Conservation (phyloP, 2,113 vertebrate genomes). For the Falco punctatus region DNA sequence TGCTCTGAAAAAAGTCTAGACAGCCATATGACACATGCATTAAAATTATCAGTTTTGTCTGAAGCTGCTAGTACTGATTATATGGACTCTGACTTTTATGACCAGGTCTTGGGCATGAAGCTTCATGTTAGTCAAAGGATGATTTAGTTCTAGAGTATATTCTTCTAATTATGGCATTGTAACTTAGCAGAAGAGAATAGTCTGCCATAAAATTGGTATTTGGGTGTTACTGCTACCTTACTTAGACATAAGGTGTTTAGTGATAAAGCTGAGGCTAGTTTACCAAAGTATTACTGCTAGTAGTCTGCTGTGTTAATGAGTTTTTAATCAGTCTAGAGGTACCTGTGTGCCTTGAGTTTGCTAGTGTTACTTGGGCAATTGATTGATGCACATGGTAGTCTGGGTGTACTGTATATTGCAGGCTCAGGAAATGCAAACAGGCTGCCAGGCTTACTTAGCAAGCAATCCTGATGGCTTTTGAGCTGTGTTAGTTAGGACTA, state of each 20-base stretch:
- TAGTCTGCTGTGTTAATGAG: too few relatives aligned
- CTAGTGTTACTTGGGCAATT: neutral
- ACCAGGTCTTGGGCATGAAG: neutral
- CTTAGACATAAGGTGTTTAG: neutral
- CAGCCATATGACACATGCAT: neutral
- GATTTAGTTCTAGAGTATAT: neutral
- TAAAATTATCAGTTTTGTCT: neutral
- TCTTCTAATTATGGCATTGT: neutral
- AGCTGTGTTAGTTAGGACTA: neutral
- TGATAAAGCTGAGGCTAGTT: neutral
- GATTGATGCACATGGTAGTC: neutral
- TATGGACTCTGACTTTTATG: neutral
- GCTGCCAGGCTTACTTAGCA: neutral
- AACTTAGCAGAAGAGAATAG: neutral
- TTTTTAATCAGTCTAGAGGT: neutral
- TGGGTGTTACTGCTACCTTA: neutral
- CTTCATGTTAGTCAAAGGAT: neutral
- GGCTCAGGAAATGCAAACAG: neutral
- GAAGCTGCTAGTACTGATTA: neutral
- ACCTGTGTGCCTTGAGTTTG: neutral
- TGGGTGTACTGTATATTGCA: neutral
- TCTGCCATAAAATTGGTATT: neutral
- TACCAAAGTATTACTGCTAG: neutral
- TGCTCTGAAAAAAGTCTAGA: neutral
- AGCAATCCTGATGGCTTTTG: neutral